Conservation (phyloP, 37 sponge, comb jelly and placozoan genomes). For the Crambe crambe region DNA sequence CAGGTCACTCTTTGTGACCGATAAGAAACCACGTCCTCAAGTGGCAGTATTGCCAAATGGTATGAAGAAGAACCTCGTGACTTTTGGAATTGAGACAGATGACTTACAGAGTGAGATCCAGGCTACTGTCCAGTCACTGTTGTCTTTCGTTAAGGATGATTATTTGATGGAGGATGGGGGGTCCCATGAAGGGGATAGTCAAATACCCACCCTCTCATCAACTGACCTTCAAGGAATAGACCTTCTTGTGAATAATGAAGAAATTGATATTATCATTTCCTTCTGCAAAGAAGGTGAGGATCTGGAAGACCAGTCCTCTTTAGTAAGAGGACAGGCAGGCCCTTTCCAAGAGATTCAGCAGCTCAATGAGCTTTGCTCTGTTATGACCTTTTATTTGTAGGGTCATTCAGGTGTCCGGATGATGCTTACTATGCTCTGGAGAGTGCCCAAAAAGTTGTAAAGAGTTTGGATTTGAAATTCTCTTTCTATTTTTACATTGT, state of each 20-base stretch:
- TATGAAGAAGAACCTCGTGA: neutral
- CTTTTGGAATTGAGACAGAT: neutral
- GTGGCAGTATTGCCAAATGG: constrained; percentile 7
- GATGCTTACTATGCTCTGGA: neutral
- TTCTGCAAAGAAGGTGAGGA: neutral
- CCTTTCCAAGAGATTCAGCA: neutral
- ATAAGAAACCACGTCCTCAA: constrained; percentile 4
- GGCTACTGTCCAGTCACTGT: neutral
- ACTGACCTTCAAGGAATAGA: neutral
- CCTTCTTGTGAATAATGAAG: neutral
- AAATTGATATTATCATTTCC: neutral
- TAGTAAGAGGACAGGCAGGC: no score
- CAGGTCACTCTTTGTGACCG: neutral
- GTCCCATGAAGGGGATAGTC: neutral
- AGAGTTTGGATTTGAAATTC: neutral
- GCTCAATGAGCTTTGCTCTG: neutral
- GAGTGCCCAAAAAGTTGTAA: neutral
- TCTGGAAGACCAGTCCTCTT: neutral
- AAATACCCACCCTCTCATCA: constrained; percentile 1
- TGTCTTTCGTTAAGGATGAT: neutral
- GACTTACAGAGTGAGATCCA: neutral
- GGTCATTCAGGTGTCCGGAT: neutral
- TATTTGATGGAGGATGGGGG: neutral
- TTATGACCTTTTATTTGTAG: neutral
- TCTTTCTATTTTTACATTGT: neutral